A percentile compares a stretch with the other conserved stretches of the same genome.
Conservation (phyloP, 1,140 invertebrate species). For the Penaeus chinensis region DNA sequence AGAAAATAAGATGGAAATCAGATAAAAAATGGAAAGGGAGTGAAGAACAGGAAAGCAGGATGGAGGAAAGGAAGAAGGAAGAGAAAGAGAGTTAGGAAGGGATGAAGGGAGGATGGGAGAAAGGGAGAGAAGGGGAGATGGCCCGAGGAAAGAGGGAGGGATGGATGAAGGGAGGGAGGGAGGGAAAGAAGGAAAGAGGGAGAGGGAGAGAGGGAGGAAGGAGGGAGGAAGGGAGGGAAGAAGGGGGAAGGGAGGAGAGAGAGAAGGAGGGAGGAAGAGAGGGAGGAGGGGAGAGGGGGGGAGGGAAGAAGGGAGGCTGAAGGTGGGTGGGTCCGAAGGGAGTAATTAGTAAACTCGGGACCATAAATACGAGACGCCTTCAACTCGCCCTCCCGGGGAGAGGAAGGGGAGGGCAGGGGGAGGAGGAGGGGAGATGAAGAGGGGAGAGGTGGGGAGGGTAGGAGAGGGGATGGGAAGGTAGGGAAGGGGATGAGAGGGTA, state of each 20-base stretch:
- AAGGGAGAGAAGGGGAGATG: background rate
- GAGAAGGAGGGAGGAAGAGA: background rate
- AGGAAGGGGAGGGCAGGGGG: background rate
- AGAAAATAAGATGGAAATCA: background rate
- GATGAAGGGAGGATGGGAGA: background rate
- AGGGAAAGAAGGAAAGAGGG: background rate
- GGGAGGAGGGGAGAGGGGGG: background rate
- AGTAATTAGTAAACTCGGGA: background rate
- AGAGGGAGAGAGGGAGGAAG: background rate
- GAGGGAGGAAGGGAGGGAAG: background rate
- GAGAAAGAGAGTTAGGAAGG: background rate
- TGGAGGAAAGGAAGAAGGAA: no score
- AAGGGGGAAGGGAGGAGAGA: background rate
- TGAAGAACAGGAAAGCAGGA: no score
- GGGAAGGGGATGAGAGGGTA: background rate
- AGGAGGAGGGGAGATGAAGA: background rate
- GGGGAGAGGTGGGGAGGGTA: background rate
- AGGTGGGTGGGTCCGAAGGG: slow-evolving; percentile 2
- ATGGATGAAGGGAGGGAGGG: background rate
- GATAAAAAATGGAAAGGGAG: no score
- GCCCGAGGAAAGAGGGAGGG: no score
- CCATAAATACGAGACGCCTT: background rate
- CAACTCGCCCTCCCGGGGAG: background rate
- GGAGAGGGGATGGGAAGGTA: background rate
- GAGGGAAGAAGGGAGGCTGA: background rate